Evolutionary conservation across 1,140 invertebrate genomes (phyloP), one percentile per base, ranked within the genome.

Genomic region (Drosophila mayri): DNA sequence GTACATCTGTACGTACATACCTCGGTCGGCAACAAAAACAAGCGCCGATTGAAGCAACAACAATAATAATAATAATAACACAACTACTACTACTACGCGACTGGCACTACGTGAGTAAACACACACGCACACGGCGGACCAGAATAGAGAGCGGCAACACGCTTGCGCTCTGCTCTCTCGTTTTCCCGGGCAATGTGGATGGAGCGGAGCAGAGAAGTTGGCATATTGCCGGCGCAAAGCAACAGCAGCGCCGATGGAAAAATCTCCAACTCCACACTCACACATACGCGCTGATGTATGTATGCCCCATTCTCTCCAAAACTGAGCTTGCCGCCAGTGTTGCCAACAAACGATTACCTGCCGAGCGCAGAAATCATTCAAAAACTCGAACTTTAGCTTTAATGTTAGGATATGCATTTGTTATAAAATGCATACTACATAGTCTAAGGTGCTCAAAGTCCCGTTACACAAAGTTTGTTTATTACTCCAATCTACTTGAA

Each of bases 41-140:
- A 82, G 77, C 76, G 72, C 75, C 77, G 77, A 74, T 71, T 57
- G 35, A 76, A 63, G 78, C 76, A 83, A 84, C 76, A 84, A 84
- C 62, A 84, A 84, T 72, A 84, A 84, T 72, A 84, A 84, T 74
- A 84, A 83, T 83, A 83, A 84, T 85, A 84, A 85, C 81, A 83
- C 81, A 85, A 84, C 81, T 84, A 84, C 81, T 79, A 83, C 76
- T 85, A 85, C 81, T 62, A 65, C 64, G 80, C 75, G 40, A 47
- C 66, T 47, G 38, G 35, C 65, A 84, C 81, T 84, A 84, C 81
- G 81, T 84, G 81, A 84, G 81, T 84, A 85, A 85, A 81, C 80
- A 49, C 62, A 71, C 70, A 65, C 65, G 60, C 43, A 76, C 63
- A 83, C 49, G 63, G n/a, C 14, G 18, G 16, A 35, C 28, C 60